Base-by-base conservation (phyloP, 2,113 vertebrate genomes). In the Paracanthobrama guichenoti region DNA sequence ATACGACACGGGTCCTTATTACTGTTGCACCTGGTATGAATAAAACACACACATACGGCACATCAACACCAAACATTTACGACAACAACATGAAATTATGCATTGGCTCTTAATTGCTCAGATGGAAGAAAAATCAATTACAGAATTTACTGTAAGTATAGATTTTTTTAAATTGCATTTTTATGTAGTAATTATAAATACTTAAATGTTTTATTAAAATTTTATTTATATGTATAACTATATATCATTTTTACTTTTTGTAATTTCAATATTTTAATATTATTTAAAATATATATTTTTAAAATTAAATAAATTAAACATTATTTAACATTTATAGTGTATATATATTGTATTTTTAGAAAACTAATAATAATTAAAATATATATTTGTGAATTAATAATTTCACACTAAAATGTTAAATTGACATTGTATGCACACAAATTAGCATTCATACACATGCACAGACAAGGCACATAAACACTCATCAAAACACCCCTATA, bases 1-100 rank as follows among this genome's bases (percentile, higher is more conserved):
- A 95, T 94, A 92, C 91, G 95, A 88, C 90, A 89, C 85, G 92
- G 94, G 93, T 91, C 60, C 89, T 84, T 59, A 55, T 93, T 91
- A 91, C 78, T 67, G 44, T 81, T 46, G 66, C 79, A 91, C 88
- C 89, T 57, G 66, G 79, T 80, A 55, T 20, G 64, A 59, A 6
- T 16, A 85, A 80, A 31, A 44, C 44, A 20, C 66, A 31, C 22
- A 2, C 26, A 35, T 67, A 35, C 8, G 20, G 10, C 66, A 39
- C 66, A 64, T 81, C 39, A n/a, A 35, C 35, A 39, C 22, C 22
- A 24, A 67, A 6, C 28, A 35, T 66, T 20, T 66, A 35, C 28
- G 9, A 1, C 9, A 31, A 62, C 39, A 64, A 53, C 50, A 18
- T 18, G 0, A 50, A 50, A 53, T 53, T 55, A 7, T 8, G 18